phyloP scores from a whole-genome alignment of 2,888 invertebrate genomes.

The Hybos culiciformis region DNA sequence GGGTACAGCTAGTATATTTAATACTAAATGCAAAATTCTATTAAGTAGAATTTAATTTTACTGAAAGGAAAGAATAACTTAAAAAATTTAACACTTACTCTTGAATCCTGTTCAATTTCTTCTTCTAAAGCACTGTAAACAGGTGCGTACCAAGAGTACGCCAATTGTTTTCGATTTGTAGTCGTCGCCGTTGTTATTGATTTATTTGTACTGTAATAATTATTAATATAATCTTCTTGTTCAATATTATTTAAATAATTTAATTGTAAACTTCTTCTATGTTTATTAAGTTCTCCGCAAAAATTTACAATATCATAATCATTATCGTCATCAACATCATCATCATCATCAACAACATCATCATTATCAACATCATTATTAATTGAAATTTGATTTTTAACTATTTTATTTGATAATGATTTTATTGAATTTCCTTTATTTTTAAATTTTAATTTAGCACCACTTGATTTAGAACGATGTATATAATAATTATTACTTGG shows the following conservation, averaged over 20 bases:
- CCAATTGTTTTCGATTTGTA: constrained; percentile 30
- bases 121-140: constrained; percentile 36
- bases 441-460: constrained; percentile 7
- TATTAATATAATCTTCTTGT: constrained; percentile 12
- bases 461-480: constrained; percentile 5
- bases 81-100: constrained; percentile 28
- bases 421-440: background rate
- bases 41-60: no score
- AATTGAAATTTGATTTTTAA: background rate
- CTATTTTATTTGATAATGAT: background rate
- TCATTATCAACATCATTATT: background rate
- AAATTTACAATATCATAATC: constrained; percentile 12
- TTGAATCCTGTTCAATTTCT: constrained; percentile 36
- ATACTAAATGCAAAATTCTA: no score
- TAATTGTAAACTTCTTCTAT: constrained; percentile 30
- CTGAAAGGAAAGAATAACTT: no score
- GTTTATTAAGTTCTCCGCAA: constrained; percentile 17
- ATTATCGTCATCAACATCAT: constrained; percentile 6
- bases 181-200: constrained; percentile 23
- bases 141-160: constrained; percentile 37
- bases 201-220: constrained; percentile 9
- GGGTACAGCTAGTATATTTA: no score
- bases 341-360: background rate
- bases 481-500: background rate
- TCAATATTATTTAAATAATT: constrained; percentile 27